A percentile compares a stretch with the other conserved stretches of the same genome.
phyloP scores from a whole-genome alignment of 2,113 vertebrate species.

The Plestiodon gilberti region DNA sequence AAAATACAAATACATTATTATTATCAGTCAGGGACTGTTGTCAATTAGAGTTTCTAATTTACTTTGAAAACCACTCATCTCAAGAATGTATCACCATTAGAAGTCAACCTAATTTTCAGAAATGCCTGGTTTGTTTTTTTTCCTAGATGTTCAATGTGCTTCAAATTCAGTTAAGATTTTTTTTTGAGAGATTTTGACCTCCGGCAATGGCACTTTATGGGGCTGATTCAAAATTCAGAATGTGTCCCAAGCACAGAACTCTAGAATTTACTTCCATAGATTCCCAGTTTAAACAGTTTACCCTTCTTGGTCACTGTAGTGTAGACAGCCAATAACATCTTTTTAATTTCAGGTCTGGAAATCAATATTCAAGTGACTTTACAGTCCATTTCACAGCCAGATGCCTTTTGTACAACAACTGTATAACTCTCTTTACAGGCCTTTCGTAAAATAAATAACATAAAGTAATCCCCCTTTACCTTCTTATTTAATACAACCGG shows the following conservation, averaged over 20 bases:
- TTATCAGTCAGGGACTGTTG: neutral
- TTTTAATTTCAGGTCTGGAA: slow-evolving; percentile 24
- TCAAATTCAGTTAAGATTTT: slow-evolving; percentile 10
- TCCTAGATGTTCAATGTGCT: neutral
- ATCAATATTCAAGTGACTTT: slow-evolving; percentile 17
- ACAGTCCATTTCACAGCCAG: slow-evolving; percentile 10
- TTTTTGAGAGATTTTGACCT: neutral
- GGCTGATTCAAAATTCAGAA: neutral
- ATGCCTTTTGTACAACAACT: slow-evolving; percentile 1
- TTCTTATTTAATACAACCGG: slow-evolving; percentile 16
- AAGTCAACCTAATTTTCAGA: neutral
- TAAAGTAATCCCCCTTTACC: neutral
- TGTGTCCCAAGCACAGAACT: neutral
- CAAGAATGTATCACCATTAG: neutral
- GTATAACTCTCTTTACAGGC: neutral
- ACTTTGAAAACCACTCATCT: neutral
- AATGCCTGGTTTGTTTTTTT: neutral
- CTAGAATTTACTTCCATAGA: slow-evolving; percentile 10
- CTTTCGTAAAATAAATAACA: neutral
- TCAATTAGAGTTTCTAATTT: neutral
- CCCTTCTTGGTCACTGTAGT: slow-evolving; percentile 15
- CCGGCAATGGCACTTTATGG: neutral
- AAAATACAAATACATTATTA: too few species aligned
- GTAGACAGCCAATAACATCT: neutral
- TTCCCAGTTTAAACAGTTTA: slow-evolving; percentile 1